Percentiles rank a stretch among this genome's conserved stretches.
These are phyloP conservation scores for Xestoiulus laeticollis DNA, from an alignment of 2,888 invertebrate species.

Conservation along the genomic window DNA sequence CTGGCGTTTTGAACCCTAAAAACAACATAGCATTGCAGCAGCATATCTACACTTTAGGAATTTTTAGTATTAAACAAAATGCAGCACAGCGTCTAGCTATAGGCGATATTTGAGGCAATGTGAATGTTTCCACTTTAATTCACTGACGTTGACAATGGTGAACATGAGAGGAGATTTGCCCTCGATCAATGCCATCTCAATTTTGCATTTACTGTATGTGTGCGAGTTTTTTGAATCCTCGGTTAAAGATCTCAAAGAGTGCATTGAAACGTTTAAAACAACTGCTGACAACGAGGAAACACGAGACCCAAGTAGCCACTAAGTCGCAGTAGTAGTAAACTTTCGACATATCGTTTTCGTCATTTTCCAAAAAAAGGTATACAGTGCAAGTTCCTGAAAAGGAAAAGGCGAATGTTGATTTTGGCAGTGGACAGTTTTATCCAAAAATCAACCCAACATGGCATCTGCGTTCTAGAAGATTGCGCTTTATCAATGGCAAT, in stretches of 20 bases:
- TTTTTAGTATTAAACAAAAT: neutral
- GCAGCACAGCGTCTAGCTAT: neutral
- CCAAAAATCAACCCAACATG: neutral
- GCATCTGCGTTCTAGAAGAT: neutral
- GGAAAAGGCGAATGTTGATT: neutral
- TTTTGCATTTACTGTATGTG: neutral
- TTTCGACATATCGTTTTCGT: neutral
- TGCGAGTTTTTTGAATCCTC: neutral
- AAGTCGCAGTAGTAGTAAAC: neutral
- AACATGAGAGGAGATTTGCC: neutral
- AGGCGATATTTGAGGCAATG: neutral
- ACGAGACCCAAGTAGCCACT: neutral
- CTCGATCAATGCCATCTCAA: neutral
- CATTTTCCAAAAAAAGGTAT: neutral
- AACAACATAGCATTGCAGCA: no score
- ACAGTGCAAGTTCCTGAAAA: neutral
- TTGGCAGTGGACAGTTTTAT: neutral
- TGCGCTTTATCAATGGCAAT: neutral
- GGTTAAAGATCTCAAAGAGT: constrained; percentile 23
- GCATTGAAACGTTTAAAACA: neutral
- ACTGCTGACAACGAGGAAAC: neutral
- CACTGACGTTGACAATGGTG: neutral
- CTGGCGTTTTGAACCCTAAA: no score
- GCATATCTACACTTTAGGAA: neutral
- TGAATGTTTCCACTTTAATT: neutral